phyloP scores from a whole-genome alignment of 2,888 invertebrate species.

The Cheilosia soror region DNA sequence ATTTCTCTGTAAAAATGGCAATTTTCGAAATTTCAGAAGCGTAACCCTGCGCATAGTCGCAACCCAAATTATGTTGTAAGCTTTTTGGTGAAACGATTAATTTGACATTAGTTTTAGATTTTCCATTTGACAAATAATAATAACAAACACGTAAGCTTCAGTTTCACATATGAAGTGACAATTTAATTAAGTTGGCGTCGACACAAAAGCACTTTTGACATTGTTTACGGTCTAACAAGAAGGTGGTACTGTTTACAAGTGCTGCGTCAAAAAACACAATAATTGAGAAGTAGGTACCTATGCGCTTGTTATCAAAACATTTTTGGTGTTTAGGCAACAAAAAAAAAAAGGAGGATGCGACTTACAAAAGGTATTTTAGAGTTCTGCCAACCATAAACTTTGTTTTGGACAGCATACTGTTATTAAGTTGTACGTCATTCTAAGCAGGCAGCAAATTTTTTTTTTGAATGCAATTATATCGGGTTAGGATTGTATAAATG shows the following conservation, averaged over 20 bases:
- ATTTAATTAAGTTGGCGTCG: conserved; percentile 67
- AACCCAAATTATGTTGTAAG: conserved; percentile 72
- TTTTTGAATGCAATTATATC: not conserved
- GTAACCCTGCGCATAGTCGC: conserved; percentile 47
- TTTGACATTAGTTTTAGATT: conserved; percentile 69
- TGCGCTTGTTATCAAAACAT: conserved; percentile 52
- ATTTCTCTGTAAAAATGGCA: conserved; percentile 44
- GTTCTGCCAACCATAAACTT: conserved; percentile 47
- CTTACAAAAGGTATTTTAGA: conserved; percentile 20
- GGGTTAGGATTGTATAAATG: too few species aligned
- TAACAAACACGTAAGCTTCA: conserved; percentile 23
- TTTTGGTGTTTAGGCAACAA: not conserved
- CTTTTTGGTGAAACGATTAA: conserved; percentile 60
- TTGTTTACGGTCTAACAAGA: conserved; percentile 64
- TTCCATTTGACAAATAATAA: conserved; percentile 24
- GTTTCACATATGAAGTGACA: conserved; percentile 73
- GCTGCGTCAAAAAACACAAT: conserved; percentile 18
- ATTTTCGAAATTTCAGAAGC: conserved; percentile 71
- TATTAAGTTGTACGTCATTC: conserved; percentile 49
- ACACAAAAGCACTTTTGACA: conserved; percentile 14
- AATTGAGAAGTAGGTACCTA: conserved; percentile 8
- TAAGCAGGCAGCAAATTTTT: conserved; percentile 18
- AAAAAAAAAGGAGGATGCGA: conserved; percentile 32
- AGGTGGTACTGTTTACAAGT: conserved; percentile 49
- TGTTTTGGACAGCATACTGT: not conserved